A percentile compares a stretch with the other conserved stretches of the same genome.
These are phyloP conservation scores for Drosophila tanythrix DNA, from an alignment of 2,888 invertebrate species.

Conservation along the genomic window DNA sequence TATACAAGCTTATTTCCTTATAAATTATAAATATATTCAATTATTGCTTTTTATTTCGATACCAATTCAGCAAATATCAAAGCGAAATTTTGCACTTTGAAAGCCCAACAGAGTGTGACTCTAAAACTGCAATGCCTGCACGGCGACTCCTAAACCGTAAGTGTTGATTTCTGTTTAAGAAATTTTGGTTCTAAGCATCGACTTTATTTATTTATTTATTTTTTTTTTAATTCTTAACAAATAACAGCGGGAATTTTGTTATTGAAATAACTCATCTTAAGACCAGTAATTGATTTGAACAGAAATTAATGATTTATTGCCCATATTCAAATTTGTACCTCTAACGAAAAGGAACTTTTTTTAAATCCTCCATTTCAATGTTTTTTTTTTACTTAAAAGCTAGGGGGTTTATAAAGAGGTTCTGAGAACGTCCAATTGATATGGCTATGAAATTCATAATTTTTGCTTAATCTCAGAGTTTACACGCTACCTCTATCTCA, in stretches of 20 bases:
- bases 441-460: background rate
- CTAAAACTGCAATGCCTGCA: background rate
- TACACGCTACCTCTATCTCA: no score
- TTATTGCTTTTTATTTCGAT: constrained; percentile 1
- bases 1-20: constrained; percentile 1
- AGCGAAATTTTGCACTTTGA: background rate
- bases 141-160: background rate
- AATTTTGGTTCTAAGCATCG: background rate
- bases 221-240: background rate
- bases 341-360: background rate
- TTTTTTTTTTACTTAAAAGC: background rate
- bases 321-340: background rate
- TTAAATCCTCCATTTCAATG: no score
- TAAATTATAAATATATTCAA: constrained; percentile 17
- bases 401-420: background rate
- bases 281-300: background rate
- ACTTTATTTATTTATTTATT: background rate
- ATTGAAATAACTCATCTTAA: background rate
- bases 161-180: background rate
- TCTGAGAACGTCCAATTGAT: no score
- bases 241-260: background rate
- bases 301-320: background rate
- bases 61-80: background rate
- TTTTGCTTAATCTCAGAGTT: no score
- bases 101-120: background rate